phyloP scores from a whole-genome alignment of 2,797 vertebrate genomes.

The Eidolon dupreanum region DNA sequence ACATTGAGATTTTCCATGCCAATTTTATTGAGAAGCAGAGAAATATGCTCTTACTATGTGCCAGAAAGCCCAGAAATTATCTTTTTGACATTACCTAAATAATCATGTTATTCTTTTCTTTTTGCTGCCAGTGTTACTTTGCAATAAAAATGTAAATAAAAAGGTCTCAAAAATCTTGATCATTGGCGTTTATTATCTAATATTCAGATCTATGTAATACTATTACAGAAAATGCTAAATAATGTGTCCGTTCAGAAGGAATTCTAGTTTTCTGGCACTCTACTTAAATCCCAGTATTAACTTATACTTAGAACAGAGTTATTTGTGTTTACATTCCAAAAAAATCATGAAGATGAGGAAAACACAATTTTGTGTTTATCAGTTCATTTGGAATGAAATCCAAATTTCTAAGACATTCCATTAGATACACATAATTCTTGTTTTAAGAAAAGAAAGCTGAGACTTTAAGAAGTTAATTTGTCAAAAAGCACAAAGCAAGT shows the following conservation, averaged over 20 bases:
- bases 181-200: neutral
- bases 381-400: neutral
- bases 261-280: neutral
- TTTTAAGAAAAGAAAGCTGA: neutral
- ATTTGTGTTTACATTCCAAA: neutral
- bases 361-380: neutral
- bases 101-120: neutral
- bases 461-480: neutral
- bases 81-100: neutral
- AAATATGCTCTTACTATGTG: neutral
- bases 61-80: constrained; percentile 39
- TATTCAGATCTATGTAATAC: neutral
- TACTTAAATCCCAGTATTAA: neutral
- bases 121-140: neutral
- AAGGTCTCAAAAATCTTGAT: neutral
- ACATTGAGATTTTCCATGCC: neutral
- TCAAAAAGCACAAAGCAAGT: neutral
- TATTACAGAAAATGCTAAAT: neutral
- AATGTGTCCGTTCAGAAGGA: neutral
- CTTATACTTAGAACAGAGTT: neutral
- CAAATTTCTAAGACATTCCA: neutral
- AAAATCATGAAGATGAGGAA: neutral
- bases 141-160: constrained; percentile 25
- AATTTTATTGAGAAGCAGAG: neutral
- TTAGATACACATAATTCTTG: neutral